These are phyloP conservation scores for Cynopterus sphinx DNA, from an alignment of 2,797 vertebrate genomes.

Conservation along the genomic window DNA sequence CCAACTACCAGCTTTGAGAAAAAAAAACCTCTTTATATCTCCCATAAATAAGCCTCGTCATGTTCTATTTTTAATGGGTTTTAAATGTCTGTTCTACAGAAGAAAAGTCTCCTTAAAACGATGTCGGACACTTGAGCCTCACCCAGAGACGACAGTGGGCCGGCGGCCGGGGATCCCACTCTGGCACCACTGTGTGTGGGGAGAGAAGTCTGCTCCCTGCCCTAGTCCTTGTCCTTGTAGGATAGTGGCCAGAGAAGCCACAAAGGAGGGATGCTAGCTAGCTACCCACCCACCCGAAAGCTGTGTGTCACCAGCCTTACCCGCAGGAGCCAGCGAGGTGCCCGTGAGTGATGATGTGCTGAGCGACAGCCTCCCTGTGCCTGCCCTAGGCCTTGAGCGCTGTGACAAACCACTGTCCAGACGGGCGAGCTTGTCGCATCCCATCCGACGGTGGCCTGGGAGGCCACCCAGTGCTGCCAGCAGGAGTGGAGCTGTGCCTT, in stretches of 20 bases:
- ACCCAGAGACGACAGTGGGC: background rate
- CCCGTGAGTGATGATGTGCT: rapidly evolving
- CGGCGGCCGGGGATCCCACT: background rate
- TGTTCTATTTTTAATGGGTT: constrained; percentile 56
- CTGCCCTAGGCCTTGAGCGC: background rate
- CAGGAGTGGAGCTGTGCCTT: rapidly evolving
- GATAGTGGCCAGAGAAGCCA: background rate
- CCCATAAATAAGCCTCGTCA: constrained; percentile 32
- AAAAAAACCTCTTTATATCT: constrained; percentile 10
- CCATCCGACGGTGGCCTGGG: background rate
- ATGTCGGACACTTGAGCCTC: background rate
- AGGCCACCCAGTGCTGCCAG: background rate
- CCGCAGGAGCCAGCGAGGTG: background rate
- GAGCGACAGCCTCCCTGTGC: background rate
- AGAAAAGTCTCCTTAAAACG: background rate
- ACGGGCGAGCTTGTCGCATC: rapidly evolving
- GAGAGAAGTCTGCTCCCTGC: background rate
- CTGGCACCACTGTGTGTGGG: rapidly evolving
- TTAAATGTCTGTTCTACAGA: constrained; percentile 48
- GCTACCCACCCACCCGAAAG: background rate
- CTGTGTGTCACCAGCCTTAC: background rate
- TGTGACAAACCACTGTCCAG: background rate
- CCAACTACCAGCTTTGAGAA: background rate
- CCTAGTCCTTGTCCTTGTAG: background rate
- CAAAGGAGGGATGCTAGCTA: background rate